Percentiles rank a stretch among this genome's conserved stretches.
Evolutionary conservation across 2,888 invertebrate species (phyloP).

Genomic region (Euzetes globulus): DNA sequence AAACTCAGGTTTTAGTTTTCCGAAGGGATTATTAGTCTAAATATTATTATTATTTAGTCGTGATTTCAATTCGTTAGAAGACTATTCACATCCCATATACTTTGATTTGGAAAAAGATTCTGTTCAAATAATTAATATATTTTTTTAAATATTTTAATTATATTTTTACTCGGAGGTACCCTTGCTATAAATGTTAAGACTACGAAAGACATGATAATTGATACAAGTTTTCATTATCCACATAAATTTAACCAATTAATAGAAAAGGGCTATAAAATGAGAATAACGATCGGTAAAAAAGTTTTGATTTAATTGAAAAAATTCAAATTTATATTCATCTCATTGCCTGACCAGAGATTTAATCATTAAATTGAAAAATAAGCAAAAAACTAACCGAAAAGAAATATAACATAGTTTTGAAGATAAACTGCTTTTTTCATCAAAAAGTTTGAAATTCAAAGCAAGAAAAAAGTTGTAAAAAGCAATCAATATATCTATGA

Average conservation of each 20-base stretch:
- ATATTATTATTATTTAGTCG: neutral
- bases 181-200: neutral
- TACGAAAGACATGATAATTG: conserved; percentile 13
- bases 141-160: no score
- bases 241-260: conserved; percentile 13
- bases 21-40: neutral
- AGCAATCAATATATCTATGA: no score
- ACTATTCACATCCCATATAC: neutral
- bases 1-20: neutral
- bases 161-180: no score
- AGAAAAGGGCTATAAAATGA: neutral
- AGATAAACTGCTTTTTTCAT: no score
- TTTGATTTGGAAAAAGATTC: neutral
- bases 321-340: no score
- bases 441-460: no score
- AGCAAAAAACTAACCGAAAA: neutral
- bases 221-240: neutral
- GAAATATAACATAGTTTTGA: neutral
- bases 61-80: neutral
- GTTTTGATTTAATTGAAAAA: neutral
- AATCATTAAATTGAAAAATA: neutral
- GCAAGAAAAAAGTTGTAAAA: no score
- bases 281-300: neutral
- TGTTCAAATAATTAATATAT: no score
- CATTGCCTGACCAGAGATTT: neutral